Conservation (phyloP, 2,797 vertebrate species). For the Argentina silus region DNA sequence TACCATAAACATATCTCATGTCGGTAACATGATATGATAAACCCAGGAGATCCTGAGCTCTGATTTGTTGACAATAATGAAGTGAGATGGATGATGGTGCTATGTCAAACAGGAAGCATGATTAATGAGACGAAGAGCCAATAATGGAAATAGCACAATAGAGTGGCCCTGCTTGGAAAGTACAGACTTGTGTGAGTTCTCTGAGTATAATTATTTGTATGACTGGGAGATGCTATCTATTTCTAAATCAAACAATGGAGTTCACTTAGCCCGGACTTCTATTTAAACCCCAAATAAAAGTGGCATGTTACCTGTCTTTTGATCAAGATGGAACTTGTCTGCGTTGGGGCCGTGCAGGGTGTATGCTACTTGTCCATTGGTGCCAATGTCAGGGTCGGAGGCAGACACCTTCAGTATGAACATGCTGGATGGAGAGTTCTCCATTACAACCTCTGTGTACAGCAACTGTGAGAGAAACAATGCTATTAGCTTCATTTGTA, state of each 20-base stretch:
- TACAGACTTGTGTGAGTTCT: conserved; percentile 9
- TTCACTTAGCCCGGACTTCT: not conserved
- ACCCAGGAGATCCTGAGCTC: conserved; percentile 20
- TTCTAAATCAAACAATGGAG: conserved; percentile 17
- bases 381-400: conserved; percentile 85
- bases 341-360: conserved; percentile 89
- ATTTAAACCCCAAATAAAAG: conserved; percentile 39
- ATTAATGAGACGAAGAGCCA: conserved; percentile 23
- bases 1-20: conserved; percentile 16
- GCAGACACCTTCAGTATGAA: conserved; percentile 90
- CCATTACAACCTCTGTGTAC: conserved; percentile 88
- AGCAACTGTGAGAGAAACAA: conserved; percentile 75
- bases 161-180: conserved; percentile 1
- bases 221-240: conserved; percentile 29
- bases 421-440: conserved; percentile 82
- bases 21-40: conserved; percentile 24
- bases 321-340: conserved; percentile 89
- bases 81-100: conserved; percentile 10
- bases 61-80: conserved; percentile 9
- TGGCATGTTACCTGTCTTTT: conserved; percentile 84
- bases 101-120: conserved; percentile 29
- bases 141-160: conserved; percentile 26
- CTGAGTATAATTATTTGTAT: conserved; percentile 13
- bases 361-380: conserved; percentile 90
- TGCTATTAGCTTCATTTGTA: not conserved